Conservation (phyloP, 2,113 vertebrate species). For the Xiphophorus hellerii region DNA sequence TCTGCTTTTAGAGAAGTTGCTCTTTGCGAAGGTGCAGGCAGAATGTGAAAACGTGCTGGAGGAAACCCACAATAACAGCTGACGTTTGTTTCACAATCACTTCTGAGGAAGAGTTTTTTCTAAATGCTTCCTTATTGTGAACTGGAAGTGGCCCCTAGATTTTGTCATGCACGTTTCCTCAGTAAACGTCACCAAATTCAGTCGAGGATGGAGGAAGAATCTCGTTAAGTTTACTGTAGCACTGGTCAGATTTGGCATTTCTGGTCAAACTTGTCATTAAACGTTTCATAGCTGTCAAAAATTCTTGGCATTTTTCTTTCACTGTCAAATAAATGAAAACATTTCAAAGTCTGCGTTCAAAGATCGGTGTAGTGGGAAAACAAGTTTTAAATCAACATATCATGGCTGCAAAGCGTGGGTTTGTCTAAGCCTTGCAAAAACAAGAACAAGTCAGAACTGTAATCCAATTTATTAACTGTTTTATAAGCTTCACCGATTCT, state of each 20-base stretch:
- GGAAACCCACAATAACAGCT: neutral
- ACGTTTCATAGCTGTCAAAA: neutral
- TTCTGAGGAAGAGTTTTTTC: slow-evolving; percentile 19
- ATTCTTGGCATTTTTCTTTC: neutral
- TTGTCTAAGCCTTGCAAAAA: no score
- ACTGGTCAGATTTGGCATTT: neutral
- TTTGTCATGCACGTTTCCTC: neutral
- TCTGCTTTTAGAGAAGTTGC: slow-evolving; percentile 3
- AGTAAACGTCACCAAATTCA: slow-evolving; percentile 32
- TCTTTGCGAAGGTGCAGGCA: neutral
- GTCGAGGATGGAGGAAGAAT: slow-evolving; percentile 16
- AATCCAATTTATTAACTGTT: neutral
- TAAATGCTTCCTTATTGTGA: slow-evolving; percentile 40
- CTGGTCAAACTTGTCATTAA: neutral
- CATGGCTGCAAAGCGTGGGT: neutral
- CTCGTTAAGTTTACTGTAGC: neutral
- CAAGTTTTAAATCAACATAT: neutral
- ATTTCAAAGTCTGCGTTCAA: neutral
- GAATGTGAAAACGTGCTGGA: slow-evolving; percentile 11
- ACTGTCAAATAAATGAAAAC: no score
- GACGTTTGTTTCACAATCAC: slow-evolving; percentile 48
- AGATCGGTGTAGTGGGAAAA: neutral
- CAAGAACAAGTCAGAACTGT: no score
- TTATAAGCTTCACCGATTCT: neutral
- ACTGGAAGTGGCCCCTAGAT: slow-evolving; percentile 16